Evolutionary conservation across 2,113 vertebrate genomes (phyloP).

Genomic region (Ictalurus punctatus): DNA sequence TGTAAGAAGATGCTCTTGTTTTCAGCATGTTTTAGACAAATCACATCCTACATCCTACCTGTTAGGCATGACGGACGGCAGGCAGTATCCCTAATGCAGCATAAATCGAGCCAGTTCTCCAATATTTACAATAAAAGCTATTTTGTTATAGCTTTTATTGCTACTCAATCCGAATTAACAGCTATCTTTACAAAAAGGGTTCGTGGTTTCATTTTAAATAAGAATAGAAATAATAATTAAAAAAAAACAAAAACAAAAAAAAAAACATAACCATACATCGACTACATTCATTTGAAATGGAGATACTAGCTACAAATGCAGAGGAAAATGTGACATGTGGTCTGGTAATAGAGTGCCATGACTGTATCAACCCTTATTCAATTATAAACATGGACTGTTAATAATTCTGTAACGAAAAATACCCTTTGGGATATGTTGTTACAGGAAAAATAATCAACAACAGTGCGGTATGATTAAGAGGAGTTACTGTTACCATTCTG

Average conservation of each 20-base stretch:
- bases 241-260: too few species aligned
- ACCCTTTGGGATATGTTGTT: not conserved
- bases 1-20: not conserved
- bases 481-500: not conserved
- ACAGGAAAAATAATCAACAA: not conserved
- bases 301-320: not conserved
- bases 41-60: not conserved
- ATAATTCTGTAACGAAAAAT: not conserved
- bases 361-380: not conserved
- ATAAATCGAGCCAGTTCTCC: not conserved
- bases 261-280: too few species aligned
- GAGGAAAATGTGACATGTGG: too few species aligned
- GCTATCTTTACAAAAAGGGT: not conserved
- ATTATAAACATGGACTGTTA: not conserved
- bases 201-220: not conserved
- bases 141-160: too few species aligned
- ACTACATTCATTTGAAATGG: not conserved
- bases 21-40: not conserved
- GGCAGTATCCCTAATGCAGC: not conserved
- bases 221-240: not conserved
- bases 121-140: not conserved
- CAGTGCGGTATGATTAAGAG: not conserved
- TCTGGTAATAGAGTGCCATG: not conserved
- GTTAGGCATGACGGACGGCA: slow-evolving; percentile 5
- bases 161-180: not conserved